Conservation (phyloP, 2,888 invertebrate genomes). For the Eupeodes latifasciatus region DNA sequence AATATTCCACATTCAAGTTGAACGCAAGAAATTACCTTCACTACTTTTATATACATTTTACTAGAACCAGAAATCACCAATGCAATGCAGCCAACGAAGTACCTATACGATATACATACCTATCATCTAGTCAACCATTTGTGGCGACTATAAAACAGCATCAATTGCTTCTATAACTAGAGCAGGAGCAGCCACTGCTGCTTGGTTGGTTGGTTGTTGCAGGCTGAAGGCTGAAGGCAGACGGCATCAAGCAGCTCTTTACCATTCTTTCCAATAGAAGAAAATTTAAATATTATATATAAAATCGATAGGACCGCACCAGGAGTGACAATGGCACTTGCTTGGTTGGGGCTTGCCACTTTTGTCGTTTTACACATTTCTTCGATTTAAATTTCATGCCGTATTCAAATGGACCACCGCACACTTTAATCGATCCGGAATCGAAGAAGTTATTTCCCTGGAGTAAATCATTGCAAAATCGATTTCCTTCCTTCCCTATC, state of each 20-base stretch:
- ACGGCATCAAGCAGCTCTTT: neutral
- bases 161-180: neutral
- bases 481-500: conserved; percentile 67
- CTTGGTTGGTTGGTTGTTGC: conserved; percentile 8
- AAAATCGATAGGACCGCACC: conserved; percentile 61
- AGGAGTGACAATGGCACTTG: conserved; percentile 57
- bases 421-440: conserved; percentile 71
- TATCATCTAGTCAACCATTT: conserved; percentile 23
- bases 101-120: neutral
- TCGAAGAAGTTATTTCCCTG: conserved; percentile 72
- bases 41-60: conserved; percentile 31
- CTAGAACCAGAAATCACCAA: conserved; percentile 30
- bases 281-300: conserved; percentile 45
- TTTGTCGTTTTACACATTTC: conserved; percentile 72
- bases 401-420: conserved; percentile 74
- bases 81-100: conserved; percentile 19
- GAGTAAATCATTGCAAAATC: conserved; percentile 74
- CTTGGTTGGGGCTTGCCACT: conserved; percentile 54
- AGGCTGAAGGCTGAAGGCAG: neutral
- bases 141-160: conserved; percentile 21
- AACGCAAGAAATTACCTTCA: conserved; percentile 65
- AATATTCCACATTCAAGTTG: conserved; percentile 58
- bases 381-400: conserved; percentile 73
- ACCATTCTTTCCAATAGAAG: conserved; percentile 14
- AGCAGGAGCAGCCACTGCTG: conserved; percentile 21